phyloP scores from a whole-genome alignment of 2,888 invertebrate genomes.

The Drosophila algonquin region DNA sequence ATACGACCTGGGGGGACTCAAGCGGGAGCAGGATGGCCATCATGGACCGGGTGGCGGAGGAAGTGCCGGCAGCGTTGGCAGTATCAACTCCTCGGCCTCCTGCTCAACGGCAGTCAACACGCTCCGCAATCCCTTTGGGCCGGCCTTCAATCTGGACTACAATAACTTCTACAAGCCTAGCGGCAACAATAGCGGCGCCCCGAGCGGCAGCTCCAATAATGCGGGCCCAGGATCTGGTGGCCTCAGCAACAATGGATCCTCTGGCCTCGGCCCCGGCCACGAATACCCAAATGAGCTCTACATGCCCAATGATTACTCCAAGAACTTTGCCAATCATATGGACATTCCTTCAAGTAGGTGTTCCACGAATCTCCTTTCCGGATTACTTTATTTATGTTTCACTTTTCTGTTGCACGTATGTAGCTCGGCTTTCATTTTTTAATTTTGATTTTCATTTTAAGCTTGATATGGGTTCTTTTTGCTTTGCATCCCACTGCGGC shows the following conservation, averaged over 20 bases:
- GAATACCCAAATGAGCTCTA: slow-evolving; percentile 84
- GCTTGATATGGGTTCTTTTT: slow-evolving; percentile 22
- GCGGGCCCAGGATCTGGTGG: slow-evolving; percentile 25
- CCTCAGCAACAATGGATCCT: slow-evolving; percentile 31
- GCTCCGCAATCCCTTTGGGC: slow-evolving; percentile 75
- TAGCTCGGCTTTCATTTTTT: slow-evolving; percentile 29
- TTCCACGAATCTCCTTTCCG: background rate
- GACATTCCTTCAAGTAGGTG: slow-evolving; percentile 84
- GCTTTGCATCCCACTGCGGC: slow-evolving; percentile 1
- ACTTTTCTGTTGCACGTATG: slow-evolving; percentile 57
- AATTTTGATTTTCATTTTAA: slow-evolving; percentile 21
- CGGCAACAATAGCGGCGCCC: slow-evolving; percentile 41
- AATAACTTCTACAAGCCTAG: slow-evolving; percentile 80
- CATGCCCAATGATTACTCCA: slow-evolving; percentile 82
- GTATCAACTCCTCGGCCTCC: slow-evolving; percentile 41
- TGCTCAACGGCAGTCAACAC: slow-evolving; percentile 62
- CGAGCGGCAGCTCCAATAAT: slow-evolving; percentile 52
- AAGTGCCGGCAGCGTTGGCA: slow-evolving; percentile 14
- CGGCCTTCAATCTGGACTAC: slow-evolving; percentile 81
- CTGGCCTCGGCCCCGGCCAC: slow-evolving; percentile 58
- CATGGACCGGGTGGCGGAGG: slow-evolving; percentile 45
- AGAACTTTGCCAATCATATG: slow-evolving; percentile 84
- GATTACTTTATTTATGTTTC: slow-evolving; percentile 16
- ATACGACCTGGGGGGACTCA: slow-evolving; percentile 81
- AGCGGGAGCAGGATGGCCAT: slow-evolving; percentile 81